Evolutionary conservation across 2,113 vertebrate species (phyloP), one percentile per base, ranked within the genome.

Genomic region (Elanoides forficatus): DNA sequence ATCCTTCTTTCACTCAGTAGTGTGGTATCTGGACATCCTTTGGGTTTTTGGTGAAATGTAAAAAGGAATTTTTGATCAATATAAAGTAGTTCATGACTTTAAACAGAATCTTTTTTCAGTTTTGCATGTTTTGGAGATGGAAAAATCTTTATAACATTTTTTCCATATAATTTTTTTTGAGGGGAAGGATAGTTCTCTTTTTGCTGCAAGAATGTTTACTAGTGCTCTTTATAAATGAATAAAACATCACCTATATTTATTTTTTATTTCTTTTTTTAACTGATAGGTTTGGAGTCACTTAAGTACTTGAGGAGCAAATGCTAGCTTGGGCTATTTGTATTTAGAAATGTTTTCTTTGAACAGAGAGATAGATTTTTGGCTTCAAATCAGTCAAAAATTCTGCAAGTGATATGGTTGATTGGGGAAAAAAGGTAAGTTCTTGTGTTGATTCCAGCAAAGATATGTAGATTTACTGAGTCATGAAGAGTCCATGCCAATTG

Each of bases 141-240:
- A 32, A 70, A 84, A 86, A 63, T 74, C 20, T 70, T 73, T 25
- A 20, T 8, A 78, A 78, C 2, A 1, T 3, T 27, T 72, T 85
- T 13, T n/a, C 4, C 2, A 3, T 27, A 3, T 29, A 45, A 4
- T 13, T 26, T 40, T 3, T 17, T 26, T 34, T 1, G 4, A 3
- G 4, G 4, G 3, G 1, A 26, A 26, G 12, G 12, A 5, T 63
- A 65, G 13, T 5, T 52, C 10, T 83, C 6, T n/a, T 81, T 58
- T 65, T 27, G 4, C 13, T 6, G 0, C 7, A 11, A 62, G 16
- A 81, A 50, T 55, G 4, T 58, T 52, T 55, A 15, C 8, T 40
- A 53, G 4, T 50, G 15, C 5, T 75, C 5, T 87, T 79, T 50
- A 29, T 71, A 63, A 67, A 62, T 36, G 2, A 87, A 11, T 40